Conservation (phyloP, 2,113 vertebrate genomes). For the Martes martes region DNA sequence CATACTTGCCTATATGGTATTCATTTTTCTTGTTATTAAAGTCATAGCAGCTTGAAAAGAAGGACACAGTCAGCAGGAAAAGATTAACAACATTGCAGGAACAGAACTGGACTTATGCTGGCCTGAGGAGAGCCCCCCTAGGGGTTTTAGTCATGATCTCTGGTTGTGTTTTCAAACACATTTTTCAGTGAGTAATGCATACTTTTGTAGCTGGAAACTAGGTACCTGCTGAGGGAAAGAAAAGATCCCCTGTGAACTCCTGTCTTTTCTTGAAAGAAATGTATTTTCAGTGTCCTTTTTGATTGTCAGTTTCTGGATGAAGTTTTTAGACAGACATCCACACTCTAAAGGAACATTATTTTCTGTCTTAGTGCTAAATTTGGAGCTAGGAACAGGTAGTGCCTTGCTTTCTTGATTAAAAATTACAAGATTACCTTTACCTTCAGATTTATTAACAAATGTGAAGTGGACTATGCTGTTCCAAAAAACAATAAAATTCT, state of each 20-base stretch:
- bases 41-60: slow-evolving; percentile 2
- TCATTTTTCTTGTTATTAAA: slow-evolving; percentile 29
- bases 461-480: background rate
- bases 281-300: slow-evolving; percentile 37
- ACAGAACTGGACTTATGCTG: background rate
- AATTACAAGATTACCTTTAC: background rate
- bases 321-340: slow-evolving; percentile 8
- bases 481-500: background rate
- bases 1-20: background rate
- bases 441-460: background rate
- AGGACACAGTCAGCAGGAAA: slow-evolving; percentile 35
- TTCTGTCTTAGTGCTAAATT: slow-evolving; percentile 28
- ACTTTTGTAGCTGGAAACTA: slow-evolving; percentile 41
- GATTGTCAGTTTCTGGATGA: slow-evolving; percentile 17
- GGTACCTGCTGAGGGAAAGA: slow-evolving; percentile 58
- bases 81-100: background rate
- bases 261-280: slow-evolving; percentile 60
- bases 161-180: slow-evolving; percentile 52
- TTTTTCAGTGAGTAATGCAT: slow-evolving; percentile 43
- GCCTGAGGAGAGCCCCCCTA: background rate
- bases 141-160: slow-evolving; percentile 46
- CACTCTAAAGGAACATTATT: background rate
- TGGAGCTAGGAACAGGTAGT: background rate
- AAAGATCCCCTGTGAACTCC: slow-evolving; percentile 50
- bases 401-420: background rate